Evolutionary conservation across 2,888 invertebrate species (phyloP).

Genomic region (Diachrysia chrysitis): DNA sequence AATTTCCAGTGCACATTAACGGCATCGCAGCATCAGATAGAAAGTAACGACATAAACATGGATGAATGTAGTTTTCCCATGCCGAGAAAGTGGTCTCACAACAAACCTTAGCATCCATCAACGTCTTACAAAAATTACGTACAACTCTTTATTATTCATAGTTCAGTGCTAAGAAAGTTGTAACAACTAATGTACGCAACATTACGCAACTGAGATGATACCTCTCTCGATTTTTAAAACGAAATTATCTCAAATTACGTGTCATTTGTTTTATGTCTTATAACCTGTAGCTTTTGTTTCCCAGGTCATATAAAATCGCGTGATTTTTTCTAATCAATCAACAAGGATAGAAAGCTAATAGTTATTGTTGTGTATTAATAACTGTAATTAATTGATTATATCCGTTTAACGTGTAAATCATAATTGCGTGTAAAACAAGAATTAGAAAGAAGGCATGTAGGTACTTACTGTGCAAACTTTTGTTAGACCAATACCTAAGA

Average conservation of each 20-base stretch:
- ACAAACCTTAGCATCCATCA: constrained; percentile 63
- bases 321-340: constrained; percentile 31
- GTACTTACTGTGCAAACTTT: not conserved
- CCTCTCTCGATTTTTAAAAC: constrained; percentile 40
- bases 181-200: constrained; percentile 47
- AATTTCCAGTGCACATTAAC: constrained; percentile 24
- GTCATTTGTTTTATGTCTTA: constrained; percentile 36
- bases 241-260: constrained; percentile 42
- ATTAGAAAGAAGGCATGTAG: not conserved
- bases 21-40: constrained; percentile 48
- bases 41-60: constrained; percentile 68
- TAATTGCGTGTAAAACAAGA: not conserved
- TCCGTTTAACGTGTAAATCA: constrained; percentile 5
- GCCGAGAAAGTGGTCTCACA: constrained; percentile 80
- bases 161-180: constrained; percentile 54
- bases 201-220: constrained; percentile 57
- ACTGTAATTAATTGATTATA: constrained; percentile 36
- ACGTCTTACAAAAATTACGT: constrained; percentile 64
- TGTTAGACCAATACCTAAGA: not conserved
- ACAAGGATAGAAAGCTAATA: constrained; percentile 39
- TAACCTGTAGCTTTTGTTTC: constrained; percentile 27
- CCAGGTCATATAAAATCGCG: constrained; percentile 28
- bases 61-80: constrained; percentile 81
- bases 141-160: constrained; percentile 53
- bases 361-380: constrained; percentile 34